Conservation (phyloP, 2,797 vertebrate species). For the Sebastes cheni region DNA sequence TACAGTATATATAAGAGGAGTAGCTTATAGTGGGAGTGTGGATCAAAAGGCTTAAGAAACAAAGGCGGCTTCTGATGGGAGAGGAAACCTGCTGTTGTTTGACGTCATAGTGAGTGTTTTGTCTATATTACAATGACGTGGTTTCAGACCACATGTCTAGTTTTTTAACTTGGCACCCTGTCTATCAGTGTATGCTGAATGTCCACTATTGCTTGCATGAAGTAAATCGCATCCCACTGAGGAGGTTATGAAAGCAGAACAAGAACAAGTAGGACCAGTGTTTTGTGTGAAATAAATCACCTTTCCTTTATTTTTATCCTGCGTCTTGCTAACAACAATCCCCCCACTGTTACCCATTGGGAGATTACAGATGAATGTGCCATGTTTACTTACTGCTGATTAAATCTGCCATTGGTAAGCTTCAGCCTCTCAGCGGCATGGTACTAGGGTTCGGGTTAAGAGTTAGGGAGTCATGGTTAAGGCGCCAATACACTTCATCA, state of each 20-base stretch:
- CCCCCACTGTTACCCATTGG: slow-evolving; percentile 31
- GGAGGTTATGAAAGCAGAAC: slow-evolving; percentile 37
- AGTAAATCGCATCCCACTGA: not conserved
- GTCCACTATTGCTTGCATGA: not conserved
- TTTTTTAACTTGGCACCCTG: not conserved
- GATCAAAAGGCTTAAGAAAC: slow-evolving; percentile 9
- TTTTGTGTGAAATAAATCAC: slow-evolving; percentile 41
- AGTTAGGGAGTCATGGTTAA: not conserved
- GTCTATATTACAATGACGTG: not conserved
- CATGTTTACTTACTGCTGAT: slow-evolving; percentile 39
- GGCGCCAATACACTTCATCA: not conserved
- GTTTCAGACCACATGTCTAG: not conserved
- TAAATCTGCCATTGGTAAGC: slow-evolving; percentile 24
- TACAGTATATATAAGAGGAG: not conserved
- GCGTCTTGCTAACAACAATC: slow-evolving; percentile 33
- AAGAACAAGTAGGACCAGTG: slow-evolving; percentile 13
- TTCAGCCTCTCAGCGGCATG: not conserved
- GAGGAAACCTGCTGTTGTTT: not conserved
- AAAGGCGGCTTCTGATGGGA: not conserved
- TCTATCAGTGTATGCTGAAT: not conserved
- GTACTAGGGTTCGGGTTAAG: not conserved
- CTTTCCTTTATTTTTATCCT: slow-evolving; percentile 35
- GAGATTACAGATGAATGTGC: slow-evolving; percentile 51
- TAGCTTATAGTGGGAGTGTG: not conserved
- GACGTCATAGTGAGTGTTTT: not conserved